Percentiles rank a stretch among this genome's conserved stretches.
phyloP scores from a whole-genome alignment of 2,888 invertebrate genomes.

The Micoletzkya japonica region DNA sequence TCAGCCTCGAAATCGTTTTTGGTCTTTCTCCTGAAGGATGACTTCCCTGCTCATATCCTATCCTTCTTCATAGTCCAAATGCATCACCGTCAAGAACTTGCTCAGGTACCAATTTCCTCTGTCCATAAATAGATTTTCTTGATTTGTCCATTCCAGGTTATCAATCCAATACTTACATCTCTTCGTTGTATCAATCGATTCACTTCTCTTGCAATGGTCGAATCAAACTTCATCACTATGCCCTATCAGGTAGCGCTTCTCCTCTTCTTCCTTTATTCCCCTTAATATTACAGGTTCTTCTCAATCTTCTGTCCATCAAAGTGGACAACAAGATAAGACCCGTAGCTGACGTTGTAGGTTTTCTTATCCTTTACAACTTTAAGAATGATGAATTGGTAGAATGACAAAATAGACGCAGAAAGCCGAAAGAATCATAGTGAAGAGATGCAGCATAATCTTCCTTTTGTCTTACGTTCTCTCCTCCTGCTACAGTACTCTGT shows the following conservation, averaged over 20 bases:
- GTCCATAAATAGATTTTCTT: not conserved
- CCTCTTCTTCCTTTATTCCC: not conserved
- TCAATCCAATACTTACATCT: not conserved
- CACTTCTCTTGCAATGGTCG: not conserved
- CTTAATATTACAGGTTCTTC: slow-evolving; percentile 21
- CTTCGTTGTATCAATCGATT: not conserved
- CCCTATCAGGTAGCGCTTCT: not conserved
- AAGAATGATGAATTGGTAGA: not conserved
- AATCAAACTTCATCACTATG: not conserved
- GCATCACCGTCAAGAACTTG: too few species aligned
- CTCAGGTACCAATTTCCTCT: too few species aligned
- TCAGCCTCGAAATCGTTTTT: too few species aligned
- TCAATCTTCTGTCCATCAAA: slow-evolving; percentile 31
- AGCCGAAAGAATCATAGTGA: not conserved
- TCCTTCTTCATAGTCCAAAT: too few species aligned
- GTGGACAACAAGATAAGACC: slow-evolving; percentile 33
- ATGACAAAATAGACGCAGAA: not conserved
- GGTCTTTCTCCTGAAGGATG: too few species aligned
- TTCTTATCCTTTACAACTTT: not conserved
- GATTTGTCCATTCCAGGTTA: not conserved
- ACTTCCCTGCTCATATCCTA: too few species aligned
- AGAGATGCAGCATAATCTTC: not conserved
- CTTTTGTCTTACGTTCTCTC: not conserved
- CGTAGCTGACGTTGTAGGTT: slow-evolving; percentile 36
- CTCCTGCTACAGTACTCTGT: not conserved